Conservation (phyloP, 2,113 vertebrate species). For the Urocolius indicus region DNA sequence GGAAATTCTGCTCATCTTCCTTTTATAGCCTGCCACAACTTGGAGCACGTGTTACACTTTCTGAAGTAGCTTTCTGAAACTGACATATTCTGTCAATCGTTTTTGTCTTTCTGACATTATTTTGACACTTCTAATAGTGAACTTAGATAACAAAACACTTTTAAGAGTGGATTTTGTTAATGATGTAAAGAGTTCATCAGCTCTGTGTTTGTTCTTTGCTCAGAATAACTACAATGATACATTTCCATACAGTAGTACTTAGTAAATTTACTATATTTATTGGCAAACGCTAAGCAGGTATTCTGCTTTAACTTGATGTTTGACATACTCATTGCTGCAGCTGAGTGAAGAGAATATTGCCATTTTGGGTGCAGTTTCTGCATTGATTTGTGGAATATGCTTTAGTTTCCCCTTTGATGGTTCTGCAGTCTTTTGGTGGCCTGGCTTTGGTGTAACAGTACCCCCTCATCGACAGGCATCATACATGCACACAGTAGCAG, state of each 20-base stretch:
- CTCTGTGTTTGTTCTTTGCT: background rate
- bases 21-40: background rate
- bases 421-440: background rate
- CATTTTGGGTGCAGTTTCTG: background rate
- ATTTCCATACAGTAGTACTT: background rate
- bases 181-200: background rate
- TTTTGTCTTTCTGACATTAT: background rate
- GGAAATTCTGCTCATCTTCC: slow-evolving; percentile 47
- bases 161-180: background rate
- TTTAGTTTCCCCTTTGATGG: background rate
- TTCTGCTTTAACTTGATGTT: background rate
- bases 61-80: slow-evolving; percentile 1
- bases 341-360: background rate
- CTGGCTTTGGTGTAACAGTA: background rate
- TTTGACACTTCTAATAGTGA: background rate
- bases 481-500: background rate
- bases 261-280: background rate
- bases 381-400: background rate
- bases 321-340: background rate
- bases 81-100: background rate
- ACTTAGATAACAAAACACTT: background rate
- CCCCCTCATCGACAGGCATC: background rate
- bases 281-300: background rate
- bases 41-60: background rate
- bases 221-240: background rate